Evolutionary conservation across 2,888 invertebrate genomes (phyloP).

Genomic region (Anoncus sp.): DNA sequence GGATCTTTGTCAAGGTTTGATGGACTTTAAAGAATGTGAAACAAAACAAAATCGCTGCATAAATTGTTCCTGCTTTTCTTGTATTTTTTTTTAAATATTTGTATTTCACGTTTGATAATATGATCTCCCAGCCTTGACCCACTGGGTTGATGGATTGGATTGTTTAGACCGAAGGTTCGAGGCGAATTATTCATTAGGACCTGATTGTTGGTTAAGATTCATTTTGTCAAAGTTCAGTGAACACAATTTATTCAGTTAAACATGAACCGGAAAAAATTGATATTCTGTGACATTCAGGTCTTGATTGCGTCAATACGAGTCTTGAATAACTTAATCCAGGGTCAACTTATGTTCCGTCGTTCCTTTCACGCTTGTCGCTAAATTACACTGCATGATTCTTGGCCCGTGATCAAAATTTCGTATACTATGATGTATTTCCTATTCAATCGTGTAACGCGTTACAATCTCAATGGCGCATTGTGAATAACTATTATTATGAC

Average conservation of each 20-base stretch:
- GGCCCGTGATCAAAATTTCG: constrained; percentile 40
- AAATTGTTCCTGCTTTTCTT: neutral
- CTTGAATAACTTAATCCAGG: neutral
- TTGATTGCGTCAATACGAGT: constrained; percentile 6
- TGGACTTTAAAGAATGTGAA: constrained; percentile 34
- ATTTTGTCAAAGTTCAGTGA: neutral
- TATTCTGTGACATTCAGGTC: neutral
- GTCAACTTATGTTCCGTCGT: neutral
- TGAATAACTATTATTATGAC: constrained; percentile 29
- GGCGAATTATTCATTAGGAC: neutral
- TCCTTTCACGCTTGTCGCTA: constrained; percentile 38
- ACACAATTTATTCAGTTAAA: neutral
- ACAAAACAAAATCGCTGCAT: neutral
- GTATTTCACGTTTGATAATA: neutral
- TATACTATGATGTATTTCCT: neutral
- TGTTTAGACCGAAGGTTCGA: neutral
- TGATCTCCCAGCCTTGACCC: neutral
- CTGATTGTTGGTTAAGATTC: neutral
- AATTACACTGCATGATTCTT: constrained; percentile 42
- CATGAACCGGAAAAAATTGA: neutral
- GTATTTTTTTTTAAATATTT: neutral
- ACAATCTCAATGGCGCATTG: neutral
- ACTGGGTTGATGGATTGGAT: neutral
- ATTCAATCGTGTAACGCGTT: neutral
- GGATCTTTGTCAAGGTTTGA: constrained; percentile 93